Evolutionary conservation across 2,888 invertebrate species (phyloP).

Genomic region (Coelogynopora nodosa): DNA sequence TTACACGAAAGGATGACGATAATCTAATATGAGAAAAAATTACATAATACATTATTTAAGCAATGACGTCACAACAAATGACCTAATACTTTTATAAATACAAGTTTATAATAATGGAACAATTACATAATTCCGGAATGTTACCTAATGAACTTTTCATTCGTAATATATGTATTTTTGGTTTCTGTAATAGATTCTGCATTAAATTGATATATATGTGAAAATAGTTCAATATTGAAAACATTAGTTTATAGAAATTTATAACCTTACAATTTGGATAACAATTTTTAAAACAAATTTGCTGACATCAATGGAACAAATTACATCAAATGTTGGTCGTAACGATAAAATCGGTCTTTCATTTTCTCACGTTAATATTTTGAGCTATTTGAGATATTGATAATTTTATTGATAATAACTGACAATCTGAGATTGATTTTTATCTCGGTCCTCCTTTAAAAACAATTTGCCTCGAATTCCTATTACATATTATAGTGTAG

Average conservation of each 20-base stretch:
- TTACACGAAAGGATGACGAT: too few relatives aligned
- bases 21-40: too few relatives aligned
- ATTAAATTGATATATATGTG: too few relatives aligned
- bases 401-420: background rate
- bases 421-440: background rate
- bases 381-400: background rate
- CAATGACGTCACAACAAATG: too few relatives aligned
- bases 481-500: background rate
- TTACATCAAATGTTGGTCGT: background rate
- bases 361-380: background rate
- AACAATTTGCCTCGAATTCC: background rate
- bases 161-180: too few relatives aligned
- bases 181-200: too few relatives aligned
- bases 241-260: background rate
- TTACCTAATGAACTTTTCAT: too few relatives aligned
- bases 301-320: background rate
- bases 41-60: too few relatives aligned
- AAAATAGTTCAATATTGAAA: background rate
- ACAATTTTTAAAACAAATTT: background rate
- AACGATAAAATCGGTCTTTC: background rate
- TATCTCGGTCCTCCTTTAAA: background rate
- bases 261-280: background rate
- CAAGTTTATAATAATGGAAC: too few relatives aligned
- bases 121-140: too few relatives aligned
- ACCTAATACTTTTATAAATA: too few relatives aligned